Conservation (phyloP, 2,888 invertebrate species). For the Lasius platythorax region DNA sequence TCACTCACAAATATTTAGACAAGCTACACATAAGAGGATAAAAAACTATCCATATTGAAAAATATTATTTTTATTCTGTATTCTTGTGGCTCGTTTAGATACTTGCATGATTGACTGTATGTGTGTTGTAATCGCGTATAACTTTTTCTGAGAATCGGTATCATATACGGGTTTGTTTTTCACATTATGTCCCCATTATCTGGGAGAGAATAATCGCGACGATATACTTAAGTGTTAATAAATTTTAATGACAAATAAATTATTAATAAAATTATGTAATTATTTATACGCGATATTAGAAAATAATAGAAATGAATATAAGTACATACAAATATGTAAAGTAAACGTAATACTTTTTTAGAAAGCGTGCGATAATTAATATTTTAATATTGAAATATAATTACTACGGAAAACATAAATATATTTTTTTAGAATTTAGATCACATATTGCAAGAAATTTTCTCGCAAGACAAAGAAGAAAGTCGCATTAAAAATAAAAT, state of each 20-base stretch:
- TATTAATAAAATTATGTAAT: background rate
- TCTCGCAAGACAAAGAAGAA: background rate
- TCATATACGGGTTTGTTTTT: background rate
- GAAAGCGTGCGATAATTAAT: background rate
- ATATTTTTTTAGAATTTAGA: background rate
- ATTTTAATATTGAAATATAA: background rate
- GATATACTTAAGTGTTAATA: background rate
- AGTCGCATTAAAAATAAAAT: background rate
- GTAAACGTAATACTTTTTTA: background rate
- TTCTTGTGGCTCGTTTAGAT: background rate
- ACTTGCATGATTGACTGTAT: background rate
- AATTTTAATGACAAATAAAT: constrained; percentile 2
- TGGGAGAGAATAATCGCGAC: background rate
- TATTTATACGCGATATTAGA: background rate
- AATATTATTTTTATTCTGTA: background rate
- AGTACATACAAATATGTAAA: background rate
- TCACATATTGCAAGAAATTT: background rate
- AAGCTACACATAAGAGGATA: background rate
- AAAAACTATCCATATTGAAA: background rate
- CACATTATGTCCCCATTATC: background rate
- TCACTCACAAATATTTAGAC: background rate
- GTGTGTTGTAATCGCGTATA: background rate
- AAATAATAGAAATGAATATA: background rate
- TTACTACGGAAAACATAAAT: background rate
- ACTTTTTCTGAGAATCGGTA: constrained; percentile 2